phyloP scores from a whole-genome alignment of 2,797 vertebrate genomes.

The Petrocephalus schoutedeni region DNA sequence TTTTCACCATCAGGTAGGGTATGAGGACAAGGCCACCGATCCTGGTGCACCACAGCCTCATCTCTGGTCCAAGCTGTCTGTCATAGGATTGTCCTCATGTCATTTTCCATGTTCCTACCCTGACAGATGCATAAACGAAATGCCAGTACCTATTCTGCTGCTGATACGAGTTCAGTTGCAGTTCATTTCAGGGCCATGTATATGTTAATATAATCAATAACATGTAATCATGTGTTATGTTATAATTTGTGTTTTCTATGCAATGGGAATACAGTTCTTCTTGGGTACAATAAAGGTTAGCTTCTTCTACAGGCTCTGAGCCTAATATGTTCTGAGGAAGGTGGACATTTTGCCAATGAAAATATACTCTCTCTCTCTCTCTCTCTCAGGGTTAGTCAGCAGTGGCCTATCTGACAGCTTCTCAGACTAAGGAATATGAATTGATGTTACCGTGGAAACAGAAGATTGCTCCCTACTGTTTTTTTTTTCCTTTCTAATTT shows the following conservation, averaged over 20 bases:
- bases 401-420: constrained; percentile 59
- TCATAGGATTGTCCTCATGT: constrained; percentile 22
- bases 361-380: constrained; percentile 40
- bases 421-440: constrained; percentile 44
- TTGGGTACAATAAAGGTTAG: background rate
- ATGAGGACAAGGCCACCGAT: constrained; percentile 20
- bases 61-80: background rate
- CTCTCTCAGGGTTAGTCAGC: constrained; percentile 51
- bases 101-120: background rate
- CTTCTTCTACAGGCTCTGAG: background rate
- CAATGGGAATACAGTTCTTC: background rate
- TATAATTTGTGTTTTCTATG: background rate
- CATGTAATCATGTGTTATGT: background rate
- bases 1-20: background rate
- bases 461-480: constrained; percentile 29
- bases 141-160: background rate
- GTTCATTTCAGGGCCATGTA: background rate
- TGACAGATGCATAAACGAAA: background rate
- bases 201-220: constrained; percentile 3
- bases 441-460: constrained; percentile 63
- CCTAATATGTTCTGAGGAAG: background rate
- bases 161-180: background rate
- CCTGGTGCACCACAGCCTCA: background rate
- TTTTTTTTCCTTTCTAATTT: background rate
- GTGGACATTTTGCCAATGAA: constrained; percentile 23